Evolutionary conservation across 2,888 invertebrate species (phyloP), one percentile per base, ranked within the genome.

Genomic region (Aquatica leii): DNA sequence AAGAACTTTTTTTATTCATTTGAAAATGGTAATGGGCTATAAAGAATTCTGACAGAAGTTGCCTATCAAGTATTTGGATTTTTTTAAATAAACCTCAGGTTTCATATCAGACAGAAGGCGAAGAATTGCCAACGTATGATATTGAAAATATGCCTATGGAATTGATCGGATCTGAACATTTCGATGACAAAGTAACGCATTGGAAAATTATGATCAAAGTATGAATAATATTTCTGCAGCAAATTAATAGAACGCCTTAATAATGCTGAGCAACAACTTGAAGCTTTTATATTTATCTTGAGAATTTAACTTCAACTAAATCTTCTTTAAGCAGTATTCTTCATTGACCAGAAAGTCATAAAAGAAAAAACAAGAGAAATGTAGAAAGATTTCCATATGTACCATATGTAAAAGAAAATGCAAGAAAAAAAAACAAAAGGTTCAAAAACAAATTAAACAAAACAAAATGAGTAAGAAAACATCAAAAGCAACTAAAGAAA

Each of bases 131-230:
- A 4, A 52, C 34, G 17, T 54, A 40, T 54, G 54, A 54, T 54
- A 54, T 54, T 54, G 54, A 40, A 14, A 54, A 54, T 54, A 31
- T 51, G 51, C 51, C 34, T n/a, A 51, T 51, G 51, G 51, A 51
- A 51, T 21, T 50, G 21, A 50, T 50, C 18, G 50, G 21, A 53
- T 8, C 15, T 11, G 53, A 53, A 35, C 34, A 34, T 53, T 53
- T 40, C 37, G 35, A 53, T 53, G 17, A 53, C 14, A 37, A 53
- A 53, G 5, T 53, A 53, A 35, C 34, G 34, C 18, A 24, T 53
- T 37, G 17, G 35, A 35, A 53, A 37, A 53, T 12, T 50, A 50
- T 50, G 50, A 50, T 15, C 8, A 53, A 35, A 35, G 37, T 2
- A 53, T n/a, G n/a, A n/a, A 37, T 35, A 53, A 35, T 15, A 9